These are phyloP conservation scores for Labia minor DNA, from an alignment of 2,888 invertebrate genomes.

Conservation along the genomic window DNA sequence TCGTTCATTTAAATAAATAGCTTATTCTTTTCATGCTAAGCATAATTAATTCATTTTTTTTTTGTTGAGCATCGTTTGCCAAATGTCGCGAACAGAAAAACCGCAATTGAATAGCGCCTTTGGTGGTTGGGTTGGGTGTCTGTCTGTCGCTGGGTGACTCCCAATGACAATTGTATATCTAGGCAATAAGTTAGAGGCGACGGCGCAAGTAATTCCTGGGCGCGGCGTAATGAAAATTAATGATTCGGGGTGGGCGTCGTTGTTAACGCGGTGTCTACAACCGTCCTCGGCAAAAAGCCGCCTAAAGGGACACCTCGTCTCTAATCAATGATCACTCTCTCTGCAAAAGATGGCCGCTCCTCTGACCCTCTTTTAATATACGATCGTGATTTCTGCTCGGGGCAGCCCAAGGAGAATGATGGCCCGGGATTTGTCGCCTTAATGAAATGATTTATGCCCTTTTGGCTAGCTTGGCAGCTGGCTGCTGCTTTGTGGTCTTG, in stretches of 20 bases:
- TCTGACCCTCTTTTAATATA: slow-evolving; percentile 8
- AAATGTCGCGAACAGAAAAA: slow-evolving; percentile 8
- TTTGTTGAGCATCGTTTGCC: not conserved
- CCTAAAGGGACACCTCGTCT: not conserved
- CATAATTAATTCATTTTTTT: not conserved
- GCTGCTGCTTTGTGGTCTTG: not conserved
- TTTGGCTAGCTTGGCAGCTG: not conserved
- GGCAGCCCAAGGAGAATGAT: slow-evolving; percentile 13
- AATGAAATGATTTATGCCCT: slow-evolving; percentile 5
- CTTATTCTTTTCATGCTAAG: not conserved
- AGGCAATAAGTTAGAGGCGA: not conserved
- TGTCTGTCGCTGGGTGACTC: not conserved
- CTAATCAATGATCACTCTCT: not conserved
- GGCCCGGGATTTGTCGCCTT: slow-evolving; percentile 13
- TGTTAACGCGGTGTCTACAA: slow-evolving; percentile 13
- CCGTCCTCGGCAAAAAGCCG: not conserved
- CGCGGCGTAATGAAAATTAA: slow-evolving; percentile 8
- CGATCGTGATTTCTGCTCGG: slow-evolving; percentile 3
- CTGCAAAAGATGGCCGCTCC: not conserved
- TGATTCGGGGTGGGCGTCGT: slow-evolving; percentile 3
- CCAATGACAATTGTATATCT: slow-evolving; percentile 5
- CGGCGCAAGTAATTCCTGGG: not conserved
- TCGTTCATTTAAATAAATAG: not conserved
- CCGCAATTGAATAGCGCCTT: not conserved
- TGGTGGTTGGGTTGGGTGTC: not conserved